Conservation (phyloP, 2,113 vertebrate species). For the Leptocoma aspasia region DNA sequence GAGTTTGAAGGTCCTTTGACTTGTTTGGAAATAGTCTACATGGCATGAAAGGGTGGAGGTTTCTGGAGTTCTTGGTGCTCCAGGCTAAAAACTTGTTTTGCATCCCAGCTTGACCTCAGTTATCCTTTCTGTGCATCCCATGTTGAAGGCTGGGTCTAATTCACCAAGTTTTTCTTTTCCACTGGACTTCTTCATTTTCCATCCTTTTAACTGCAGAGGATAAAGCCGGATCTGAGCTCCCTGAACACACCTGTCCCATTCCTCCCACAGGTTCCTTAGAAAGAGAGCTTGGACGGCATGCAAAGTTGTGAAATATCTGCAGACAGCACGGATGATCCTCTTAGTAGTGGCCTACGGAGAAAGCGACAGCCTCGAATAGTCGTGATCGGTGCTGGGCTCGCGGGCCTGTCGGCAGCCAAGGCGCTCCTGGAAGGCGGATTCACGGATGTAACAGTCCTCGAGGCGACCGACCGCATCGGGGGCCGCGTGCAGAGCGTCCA, state of each 20-base stretch:
- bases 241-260: neutral
- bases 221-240: neutral
- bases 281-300: slow-evolving; percentile 97
- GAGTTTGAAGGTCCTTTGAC: neutral
- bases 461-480: slow-evolving; percentile 91
- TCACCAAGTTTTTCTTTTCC: neutral
- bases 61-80: neutral
- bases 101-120: slow-evolving; percentile 9
- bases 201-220: neutral
- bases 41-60: slow-evolving; percentile 14
- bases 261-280: slow-evolving; percentile 81
- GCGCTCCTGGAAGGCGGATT: slow-evolving; percentile 91
- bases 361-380: slow-evolving; percentile 97
- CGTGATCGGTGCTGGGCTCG: slow-evolving; percentile 93
- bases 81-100: neutral
- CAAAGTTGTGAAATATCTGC: slow-evolving; percentile 99
- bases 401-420: slow-evolving; percentile 91
- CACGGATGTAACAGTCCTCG: slow-evolving; percentile 94
- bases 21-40: neutral
- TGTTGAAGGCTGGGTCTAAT: neutral
- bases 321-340: slow-evolving; percentile 99
- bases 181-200: neutral
- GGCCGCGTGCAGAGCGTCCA: slow-evolving; percentile 93
- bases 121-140: neutral
- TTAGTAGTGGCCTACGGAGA: slow-evolving; percentile 89